phyloP scores from a whole-genome alignment of 2,113 vertebrate genomes.

The Spea bombifrons region DNA sequence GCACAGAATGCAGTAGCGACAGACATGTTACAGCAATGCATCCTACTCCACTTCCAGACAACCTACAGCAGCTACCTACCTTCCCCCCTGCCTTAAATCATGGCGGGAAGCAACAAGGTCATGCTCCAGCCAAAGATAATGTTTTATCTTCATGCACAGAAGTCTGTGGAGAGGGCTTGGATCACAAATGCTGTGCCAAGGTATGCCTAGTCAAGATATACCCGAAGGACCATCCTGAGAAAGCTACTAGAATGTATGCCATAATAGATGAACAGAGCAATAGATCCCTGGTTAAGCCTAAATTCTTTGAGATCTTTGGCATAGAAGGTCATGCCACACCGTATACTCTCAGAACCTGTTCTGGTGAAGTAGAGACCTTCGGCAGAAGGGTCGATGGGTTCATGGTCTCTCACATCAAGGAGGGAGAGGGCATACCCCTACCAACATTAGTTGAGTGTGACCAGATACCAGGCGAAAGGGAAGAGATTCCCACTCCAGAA shows the following conservation, averaged over 20 bases:
- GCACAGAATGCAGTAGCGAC: conserved; percentile 2
- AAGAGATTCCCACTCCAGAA: neutral
- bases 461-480: neutral
- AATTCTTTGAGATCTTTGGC: no score
- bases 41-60: neutral
- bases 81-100: neutral
- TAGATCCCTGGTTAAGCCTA: no score
- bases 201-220: no score
- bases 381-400: no score
- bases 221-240: neutral
- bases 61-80: neutral
- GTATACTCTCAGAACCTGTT: no score
- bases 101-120: neutral
- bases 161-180: no score
- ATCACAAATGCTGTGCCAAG: neutral
- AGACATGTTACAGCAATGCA: neutral
- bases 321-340: no score
- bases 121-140: no score
- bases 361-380: neutral
- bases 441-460: no score
- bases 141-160: neutral
- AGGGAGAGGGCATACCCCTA: no score
- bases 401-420: no score
- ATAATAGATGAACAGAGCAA: no score
- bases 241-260: neutral